These are phyloP conservation scores for Plectrocnemia conspersa DNA, from an alignment of 1,140 invertebrate genomes.

Conservation along the genomic window DNA sequence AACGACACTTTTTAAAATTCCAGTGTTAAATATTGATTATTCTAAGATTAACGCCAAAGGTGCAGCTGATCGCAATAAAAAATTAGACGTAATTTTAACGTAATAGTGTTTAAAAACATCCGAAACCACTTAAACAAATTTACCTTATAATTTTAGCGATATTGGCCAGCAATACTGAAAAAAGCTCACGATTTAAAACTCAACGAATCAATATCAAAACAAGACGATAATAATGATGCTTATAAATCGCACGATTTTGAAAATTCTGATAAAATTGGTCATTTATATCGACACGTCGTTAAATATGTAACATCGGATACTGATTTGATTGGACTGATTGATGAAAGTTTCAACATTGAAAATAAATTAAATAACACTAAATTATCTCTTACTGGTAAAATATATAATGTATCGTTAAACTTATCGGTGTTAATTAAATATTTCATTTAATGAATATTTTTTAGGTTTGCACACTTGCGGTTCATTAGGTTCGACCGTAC, in stretches of 20 bases:
- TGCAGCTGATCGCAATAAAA: slow-evolving; percentile 57
- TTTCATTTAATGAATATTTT: slow-evolving; percentile 17
- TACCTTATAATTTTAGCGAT: not conserved
- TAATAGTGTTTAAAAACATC: not conserved
- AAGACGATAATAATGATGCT: too few species aligned
- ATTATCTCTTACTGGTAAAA: slow-evolving; percentile 27
- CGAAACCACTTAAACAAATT: slow-evolving; percentile 1
- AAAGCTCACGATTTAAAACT: not conserved
- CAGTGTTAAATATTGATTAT: slow-evolving; percentile 76
- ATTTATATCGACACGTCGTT: slow-evolving; percentile 23
- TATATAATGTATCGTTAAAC: not conserved
- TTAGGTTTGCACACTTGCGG: slow-evolving; percentile 87
- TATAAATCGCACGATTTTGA: too few species aligned
- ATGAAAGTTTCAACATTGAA: slow-evolving; percentile 6
- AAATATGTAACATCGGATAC: slow-evolving; percentile 41
- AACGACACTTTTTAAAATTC: slow-evolving; percentile 63
- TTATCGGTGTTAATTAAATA: not conserved
- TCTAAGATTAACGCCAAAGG: slow-evolving; percentile 59
- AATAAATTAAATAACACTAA: not conserved
- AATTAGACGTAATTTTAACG: slow-evolving; percentile 51
- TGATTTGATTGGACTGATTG: slow-evolving; percentile 33
- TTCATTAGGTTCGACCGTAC: slow-evolving; percentile 67
- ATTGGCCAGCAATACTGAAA: not conserved
- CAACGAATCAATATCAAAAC: too few species aligned
- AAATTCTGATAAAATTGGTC: not conserved